These are phyloP conservation scores for Azemiops feae DNA, from an alignment of 2,113 vertebrate species.

Conservation along the genomic window DNA sequence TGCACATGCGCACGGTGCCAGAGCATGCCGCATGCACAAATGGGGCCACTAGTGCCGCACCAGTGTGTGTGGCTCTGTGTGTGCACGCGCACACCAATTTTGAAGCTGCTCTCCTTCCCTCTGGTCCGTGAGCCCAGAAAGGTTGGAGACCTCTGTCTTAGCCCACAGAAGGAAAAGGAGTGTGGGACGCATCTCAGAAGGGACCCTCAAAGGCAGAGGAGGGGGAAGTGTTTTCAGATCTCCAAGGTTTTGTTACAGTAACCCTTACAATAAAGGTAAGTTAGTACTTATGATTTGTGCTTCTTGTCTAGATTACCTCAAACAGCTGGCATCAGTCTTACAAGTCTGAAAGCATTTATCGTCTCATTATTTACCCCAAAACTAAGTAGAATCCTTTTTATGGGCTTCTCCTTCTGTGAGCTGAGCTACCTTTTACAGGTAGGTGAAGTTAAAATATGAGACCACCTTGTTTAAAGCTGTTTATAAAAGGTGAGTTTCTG, in stretches of 20 bases:
- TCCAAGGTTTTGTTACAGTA: neutral
- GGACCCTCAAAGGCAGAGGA: neutral
- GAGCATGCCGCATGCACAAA: no score
- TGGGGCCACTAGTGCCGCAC: no score
- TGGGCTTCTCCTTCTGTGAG: neutral
- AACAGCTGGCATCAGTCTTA: neutral
- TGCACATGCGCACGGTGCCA: no score
- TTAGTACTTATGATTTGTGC: neutral
- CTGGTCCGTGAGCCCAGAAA: no score
- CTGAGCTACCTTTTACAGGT: neutral
- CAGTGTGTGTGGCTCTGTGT: no score
- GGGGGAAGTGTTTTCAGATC: neutral
- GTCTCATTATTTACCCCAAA: neutral
- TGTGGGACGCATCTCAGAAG: neutral
- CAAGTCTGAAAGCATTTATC: neutral
- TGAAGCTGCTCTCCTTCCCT: no score
- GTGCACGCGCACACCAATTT: no score
- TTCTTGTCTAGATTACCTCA: neutral
- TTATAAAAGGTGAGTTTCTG: neutral
- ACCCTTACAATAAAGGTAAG: neutral
- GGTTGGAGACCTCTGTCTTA: neutral
- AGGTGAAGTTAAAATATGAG: neutral
- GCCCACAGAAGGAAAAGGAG: neutral
- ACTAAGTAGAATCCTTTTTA: neutral
- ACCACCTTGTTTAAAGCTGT: neutral